Evolutionary conservation across 2,888 invertebrate genomes (phyloP).

Genomic region (Agrilus biguttatus): DNA sequence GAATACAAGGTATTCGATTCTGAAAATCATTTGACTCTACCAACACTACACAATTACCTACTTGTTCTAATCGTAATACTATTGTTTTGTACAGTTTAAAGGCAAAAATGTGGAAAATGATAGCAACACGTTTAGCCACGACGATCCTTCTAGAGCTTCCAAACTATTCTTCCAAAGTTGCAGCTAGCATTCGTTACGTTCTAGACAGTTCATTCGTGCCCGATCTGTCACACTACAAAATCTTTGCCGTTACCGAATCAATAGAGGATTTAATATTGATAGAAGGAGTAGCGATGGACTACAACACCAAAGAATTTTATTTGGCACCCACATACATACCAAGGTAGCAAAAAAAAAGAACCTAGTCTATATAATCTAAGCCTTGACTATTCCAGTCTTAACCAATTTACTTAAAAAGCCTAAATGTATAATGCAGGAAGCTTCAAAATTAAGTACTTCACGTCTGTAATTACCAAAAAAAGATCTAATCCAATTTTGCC

Average conservation of each 20-base stretch:
- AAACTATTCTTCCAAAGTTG: slow-evolving; percentile 38
- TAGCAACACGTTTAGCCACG: slow-evolving; percentile 41
- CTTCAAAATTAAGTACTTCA: no score
- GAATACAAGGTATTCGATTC: no score
- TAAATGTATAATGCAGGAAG: no score
- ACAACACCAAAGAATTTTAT: slow-evolving; percentile 37
- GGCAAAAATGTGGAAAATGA: slow-evolving; percentile 45
- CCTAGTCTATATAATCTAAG: slow-evolving; percentile 32
- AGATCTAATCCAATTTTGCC: no score
- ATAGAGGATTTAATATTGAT: slow-evolving; percentile 42
- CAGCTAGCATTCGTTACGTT: slow-evolving; percentile 38
- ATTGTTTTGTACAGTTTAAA: slow-evolving; percentile 30
- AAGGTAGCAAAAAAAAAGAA: slow-evolving; percentile 28
- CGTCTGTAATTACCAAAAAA: no score
- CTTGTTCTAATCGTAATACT: no score
- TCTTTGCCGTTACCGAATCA: slow-evolving; percentile 38
- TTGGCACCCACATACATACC: slow-evolving; percentile 44
- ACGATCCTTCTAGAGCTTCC: slow-evolving; percentile 39
- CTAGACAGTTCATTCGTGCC: slow-evolving; percentile 43
- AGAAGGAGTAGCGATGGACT: slow-evolving; percentile 40
- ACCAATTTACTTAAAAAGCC: no score
- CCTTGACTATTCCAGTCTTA: slow-evolving; percentile 21
- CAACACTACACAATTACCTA: no score
- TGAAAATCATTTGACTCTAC: no score
- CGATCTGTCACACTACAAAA: slow-evolving; percentile 35